Base-by-base conservation (phyloP, 2,888 invertebrate species). In the Chironomus tentans region DNA sequence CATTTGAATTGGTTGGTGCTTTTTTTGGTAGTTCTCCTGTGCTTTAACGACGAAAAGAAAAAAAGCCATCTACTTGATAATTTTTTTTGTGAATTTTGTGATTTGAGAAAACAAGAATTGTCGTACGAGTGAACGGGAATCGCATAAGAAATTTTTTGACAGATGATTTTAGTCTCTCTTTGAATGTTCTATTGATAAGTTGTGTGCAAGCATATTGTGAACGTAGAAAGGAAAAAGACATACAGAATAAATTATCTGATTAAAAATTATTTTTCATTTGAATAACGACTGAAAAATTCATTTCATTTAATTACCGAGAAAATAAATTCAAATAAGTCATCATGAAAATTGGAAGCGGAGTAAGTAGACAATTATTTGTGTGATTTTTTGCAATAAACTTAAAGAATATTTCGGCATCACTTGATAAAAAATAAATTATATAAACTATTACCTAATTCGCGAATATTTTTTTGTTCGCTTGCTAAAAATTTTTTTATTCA, bases 1-100 rank as follows among this genome's bases (percentile, higher is more conserved):
- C 72, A 72, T 56, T 56, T 72, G 62, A 72, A 61, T 72, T 72
- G 72, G 72, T 72, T 62, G 68, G 38, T 28, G 65, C 12, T 68
- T 38, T 38, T 38, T 38, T 38, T 28, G 38, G 7, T 38, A 38
- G 38, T 38, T 38, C 38, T 38, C 38, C 2, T 38, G 38, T 38
- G 38, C 38, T 10, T 38, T 10, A 38, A 38, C 38, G 38, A 38
- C 38, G 38, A 38, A 38, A 38, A 38, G 28, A 28, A 38, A 38
- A 38, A 38, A 38, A 38, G 10, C 28, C 28, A 38, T 38, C 38
- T 38, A 38, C 38, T 38, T 38, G 38, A 38, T 38, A 38, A 38
- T 38, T 38, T 38, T 38, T 56, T 56, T 56, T 15, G 15, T 15
- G n/a, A 18, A 56, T 56, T 15, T 56, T 56, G n/a, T 56, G n/a